These are phyloP conservation scores for Carettochelys insculpta DNA, from an alignment of 2,113 vertebrate genomes.

Conservation along the genomic window DNA sequence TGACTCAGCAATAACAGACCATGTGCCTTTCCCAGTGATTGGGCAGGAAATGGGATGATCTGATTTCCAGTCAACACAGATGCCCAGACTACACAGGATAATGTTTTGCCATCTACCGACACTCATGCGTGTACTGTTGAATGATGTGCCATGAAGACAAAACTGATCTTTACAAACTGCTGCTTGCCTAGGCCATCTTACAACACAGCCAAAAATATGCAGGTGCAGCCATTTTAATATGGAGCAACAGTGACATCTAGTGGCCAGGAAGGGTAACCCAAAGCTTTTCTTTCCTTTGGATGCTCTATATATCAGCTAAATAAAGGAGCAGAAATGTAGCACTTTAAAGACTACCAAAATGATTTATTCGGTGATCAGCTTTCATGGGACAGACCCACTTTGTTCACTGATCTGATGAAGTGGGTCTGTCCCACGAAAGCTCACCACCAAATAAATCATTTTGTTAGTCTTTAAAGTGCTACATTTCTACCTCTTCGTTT, in stretches of 20 bases:
- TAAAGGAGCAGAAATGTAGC: no score
- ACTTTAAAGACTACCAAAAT: no score
- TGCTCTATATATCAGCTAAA: not conserved
- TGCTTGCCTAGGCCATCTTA: constrained; percentile 25
- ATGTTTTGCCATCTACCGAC: not conserved
- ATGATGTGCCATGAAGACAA: not conserved
- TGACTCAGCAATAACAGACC: not conserved
- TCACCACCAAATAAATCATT: no score
- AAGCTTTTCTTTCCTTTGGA: not conserved
- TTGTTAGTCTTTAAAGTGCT: no score
- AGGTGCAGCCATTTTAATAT: not conserved
- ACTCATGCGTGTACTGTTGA: not conserved
- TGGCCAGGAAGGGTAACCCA: constrained; percentile 48
- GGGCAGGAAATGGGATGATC: not conserved
- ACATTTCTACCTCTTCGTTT: no score
- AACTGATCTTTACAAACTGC: not conserved
- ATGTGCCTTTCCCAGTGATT: not conserved
- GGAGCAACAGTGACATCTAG: constrained; percentile 75
- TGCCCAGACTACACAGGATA: not conserved
- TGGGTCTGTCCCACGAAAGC: no score
- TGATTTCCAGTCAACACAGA: not conserved
- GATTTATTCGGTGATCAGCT: no score
- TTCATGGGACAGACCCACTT: no score
- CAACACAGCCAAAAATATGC: constrained; percentile 72
- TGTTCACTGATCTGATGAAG: no score